Conservation (phyloP, 2,797 vertebrate genomes). For the Sciurus vulgaris region DNA sequence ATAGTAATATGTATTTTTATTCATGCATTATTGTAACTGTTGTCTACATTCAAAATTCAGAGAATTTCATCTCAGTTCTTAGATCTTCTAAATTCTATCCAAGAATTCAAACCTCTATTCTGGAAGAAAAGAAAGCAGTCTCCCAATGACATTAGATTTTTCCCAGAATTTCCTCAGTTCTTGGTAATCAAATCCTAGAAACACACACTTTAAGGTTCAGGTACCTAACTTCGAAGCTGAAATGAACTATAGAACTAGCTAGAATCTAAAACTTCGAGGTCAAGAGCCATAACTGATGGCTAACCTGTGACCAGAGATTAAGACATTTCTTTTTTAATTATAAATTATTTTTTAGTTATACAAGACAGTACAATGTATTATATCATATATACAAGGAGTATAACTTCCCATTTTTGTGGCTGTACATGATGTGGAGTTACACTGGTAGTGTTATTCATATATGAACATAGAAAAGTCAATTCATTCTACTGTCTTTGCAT, state of each 20-base stretch:
- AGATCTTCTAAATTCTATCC: not conserved
- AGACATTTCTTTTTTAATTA: not conserved
- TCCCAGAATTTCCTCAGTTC: not conserved
- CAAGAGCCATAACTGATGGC: not conserved
- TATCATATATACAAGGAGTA: no score
- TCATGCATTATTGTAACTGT: not conserved
- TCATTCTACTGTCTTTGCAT: no score
- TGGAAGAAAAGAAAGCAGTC: not conserved
- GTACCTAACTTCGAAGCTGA: not conserved
- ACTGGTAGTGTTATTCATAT: no score
- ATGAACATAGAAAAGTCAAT: no score
- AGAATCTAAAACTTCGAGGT: not conserved
- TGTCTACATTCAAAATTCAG: not conserved
- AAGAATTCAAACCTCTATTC: not conserved
- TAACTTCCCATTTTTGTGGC: no score
- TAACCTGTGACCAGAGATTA: not conserved
- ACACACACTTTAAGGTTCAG: not conserved
- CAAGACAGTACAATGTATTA: no score
- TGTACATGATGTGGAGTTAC: no score
- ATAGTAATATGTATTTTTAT: not conserved
- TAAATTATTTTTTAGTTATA: no score
- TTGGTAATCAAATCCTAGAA: not conserved
- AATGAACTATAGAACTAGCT: not conserved
- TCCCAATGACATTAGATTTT: slow-evolving; percentile 33
- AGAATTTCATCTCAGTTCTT: slow-evolving; percentile 29